Conservation (phyloP, 2,113 vertebrate genomes). For the Nanorana parkeri region DNA sequence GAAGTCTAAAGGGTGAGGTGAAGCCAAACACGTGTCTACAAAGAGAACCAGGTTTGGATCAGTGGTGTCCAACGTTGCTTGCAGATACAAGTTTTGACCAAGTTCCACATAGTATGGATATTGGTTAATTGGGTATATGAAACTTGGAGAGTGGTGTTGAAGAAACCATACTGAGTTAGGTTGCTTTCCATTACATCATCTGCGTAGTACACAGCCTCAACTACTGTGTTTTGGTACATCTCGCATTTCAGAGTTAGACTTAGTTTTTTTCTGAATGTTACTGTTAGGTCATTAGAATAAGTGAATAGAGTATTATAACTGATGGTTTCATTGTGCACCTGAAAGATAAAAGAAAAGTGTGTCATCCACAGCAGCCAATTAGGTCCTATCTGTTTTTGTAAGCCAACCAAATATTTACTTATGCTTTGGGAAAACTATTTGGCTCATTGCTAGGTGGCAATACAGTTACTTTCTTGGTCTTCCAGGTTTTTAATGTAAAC, state of each 20-base stretch:
- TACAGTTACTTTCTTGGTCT: too few relatives aligned
- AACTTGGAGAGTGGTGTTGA: constrained; percentile 19
- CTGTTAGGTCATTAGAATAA: background rate
- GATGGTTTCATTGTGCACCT: constrained; percentile 46
- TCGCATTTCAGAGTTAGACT: constrained; percentile 50
- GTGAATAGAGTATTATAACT: constrained; percentile 47
- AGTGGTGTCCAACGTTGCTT: constrained; percentile 60
- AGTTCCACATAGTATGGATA: constrained; percentile 8
- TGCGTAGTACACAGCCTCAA: constrained; percentile 15
- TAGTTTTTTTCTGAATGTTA: constrained; percentile 19
- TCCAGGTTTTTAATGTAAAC: too few relatives aligned
- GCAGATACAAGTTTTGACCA: constrained; percentile 62
- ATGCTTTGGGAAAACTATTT: background rate
- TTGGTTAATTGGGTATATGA: background rate
- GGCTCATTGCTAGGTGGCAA: background rate
- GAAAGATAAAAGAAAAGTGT: background rate
- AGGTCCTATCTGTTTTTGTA: background rate
- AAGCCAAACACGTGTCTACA: constrained; percentile 67
- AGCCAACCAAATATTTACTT: background rate
- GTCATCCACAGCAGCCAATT: too few relatives aligned
- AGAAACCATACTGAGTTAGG: constrained; percentile 46
- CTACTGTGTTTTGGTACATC: constrained; percentile 31
- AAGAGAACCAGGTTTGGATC: constrained; percentile 54
- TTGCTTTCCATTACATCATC: background rate
- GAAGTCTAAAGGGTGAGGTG: constrained; percentile 60